Conservation (phyloP, 2,113 vertebrate genomes). For the Pipa parva region DNA sequence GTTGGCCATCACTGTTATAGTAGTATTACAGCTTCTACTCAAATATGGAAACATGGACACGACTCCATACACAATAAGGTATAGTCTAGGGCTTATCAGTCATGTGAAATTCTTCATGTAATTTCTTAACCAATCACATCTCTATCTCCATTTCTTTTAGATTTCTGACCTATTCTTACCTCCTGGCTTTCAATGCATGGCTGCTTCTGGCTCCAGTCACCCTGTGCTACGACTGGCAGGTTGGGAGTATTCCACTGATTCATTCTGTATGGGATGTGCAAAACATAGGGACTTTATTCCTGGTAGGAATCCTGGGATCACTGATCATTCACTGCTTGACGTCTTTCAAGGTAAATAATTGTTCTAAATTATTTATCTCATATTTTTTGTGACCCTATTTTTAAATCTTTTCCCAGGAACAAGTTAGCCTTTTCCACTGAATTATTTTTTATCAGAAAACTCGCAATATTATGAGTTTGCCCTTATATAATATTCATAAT, state of each 20-base stretch:
- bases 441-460: too few species aligned
- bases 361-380: not conserved
- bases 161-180: constrained; percentile 88
- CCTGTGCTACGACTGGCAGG: constrained; percentile 97
- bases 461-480: too few species aligned
- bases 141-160: constrained; percentile 54
- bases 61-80: too few species aligned
- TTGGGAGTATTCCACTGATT: constrained; percentile 90
- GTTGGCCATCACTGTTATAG: too few species aligned
- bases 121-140: not conserved
- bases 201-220: constrained; percentile 84
- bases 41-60: too few species aligned
- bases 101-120: too few species aligned
- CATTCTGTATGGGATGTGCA: constrained; percentile 80
- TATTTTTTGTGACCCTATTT: too few species aligned
- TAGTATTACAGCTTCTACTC: too few species aligned
- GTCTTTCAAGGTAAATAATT: constrained; percentile 73
- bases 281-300: constrained; percentile 73
- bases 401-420: too few species aligned
- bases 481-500: too few species aligned
- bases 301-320: constrained; percentile 65
- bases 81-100: too few species aligned
- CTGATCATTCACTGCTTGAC: constrained; percentile 73
- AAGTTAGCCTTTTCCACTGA: too few species aligned
- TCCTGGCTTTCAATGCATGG: constrained; percentile 89